Conservation (phyloP, 2,888 invertebrate species). For the Toxonevra muliebris region DNA sequence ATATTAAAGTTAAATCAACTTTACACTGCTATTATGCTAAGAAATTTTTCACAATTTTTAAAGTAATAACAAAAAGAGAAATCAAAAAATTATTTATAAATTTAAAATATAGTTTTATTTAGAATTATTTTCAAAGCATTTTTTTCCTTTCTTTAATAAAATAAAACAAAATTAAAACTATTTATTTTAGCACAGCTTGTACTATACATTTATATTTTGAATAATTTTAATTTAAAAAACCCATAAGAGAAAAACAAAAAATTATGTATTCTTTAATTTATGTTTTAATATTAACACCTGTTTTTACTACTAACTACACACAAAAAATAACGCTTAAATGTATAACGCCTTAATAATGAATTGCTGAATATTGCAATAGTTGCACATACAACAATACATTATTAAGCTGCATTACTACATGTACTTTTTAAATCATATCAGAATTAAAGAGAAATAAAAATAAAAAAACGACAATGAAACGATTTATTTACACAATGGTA, state of each 20-base stretch:
- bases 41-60: too few relatives aligned
- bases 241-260: not conserved
- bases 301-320: not conserved
- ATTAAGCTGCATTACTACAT: not conserved
- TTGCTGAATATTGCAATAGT: not conserved
- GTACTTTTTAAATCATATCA: not conserved
- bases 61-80: too few relatives aligned
- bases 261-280: not conserved
- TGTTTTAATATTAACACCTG: not conserved
- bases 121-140: not conserved
- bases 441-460: not conserved
- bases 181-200: not conserved
- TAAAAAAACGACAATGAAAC: not conserved
- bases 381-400: too few relatives aligned
- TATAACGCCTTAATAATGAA: not conserved
- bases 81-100: too few relatives aligned
- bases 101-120: not conserved
- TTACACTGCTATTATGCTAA: too few relatives aligned
- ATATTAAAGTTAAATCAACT: too few relatives aligned
- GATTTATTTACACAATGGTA: not conserved
- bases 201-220: not conserved
- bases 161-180: too few relatives aligned
- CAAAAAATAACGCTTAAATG: slow-evolving; percentile 1
- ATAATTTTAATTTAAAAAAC: not conserved
- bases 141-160: not conserved